phyloP scores from a whole-genome alignment of 1,140 invertebrate genomes.

The Laodelphax striatellus region DNA sequence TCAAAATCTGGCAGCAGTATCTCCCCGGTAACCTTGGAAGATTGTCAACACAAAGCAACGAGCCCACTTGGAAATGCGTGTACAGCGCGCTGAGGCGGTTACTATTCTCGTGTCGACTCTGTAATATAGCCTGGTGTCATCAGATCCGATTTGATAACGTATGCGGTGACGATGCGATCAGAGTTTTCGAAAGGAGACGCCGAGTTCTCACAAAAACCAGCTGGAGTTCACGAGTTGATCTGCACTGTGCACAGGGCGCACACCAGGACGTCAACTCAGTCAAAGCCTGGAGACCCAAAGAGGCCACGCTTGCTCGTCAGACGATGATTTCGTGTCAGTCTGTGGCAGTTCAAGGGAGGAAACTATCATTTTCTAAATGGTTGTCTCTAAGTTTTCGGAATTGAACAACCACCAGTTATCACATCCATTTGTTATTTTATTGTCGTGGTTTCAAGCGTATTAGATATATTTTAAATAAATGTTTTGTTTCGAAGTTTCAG shows the following conservation, averaged over 20 bases:
- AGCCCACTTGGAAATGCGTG: slow-evolving; percentile 84
- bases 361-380: background rate
- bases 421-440: no score
- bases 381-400: no score
- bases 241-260: slow-evolving; percentile 63
- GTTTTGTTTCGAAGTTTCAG: no score
- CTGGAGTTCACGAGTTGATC: slow-evolving; percentile 66
- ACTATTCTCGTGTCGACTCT: slow-evolving; percentile 77
- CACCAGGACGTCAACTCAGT: slow-evolving; percentile 87
- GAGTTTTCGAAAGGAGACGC: slow-evolving; percentile 51
- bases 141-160: slow-evolving; percentile 49
- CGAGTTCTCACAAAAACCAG: slow-evolving; percentile 53
- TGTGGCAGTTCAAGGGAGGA: slow-evolving; percentile 52
- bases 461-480: no score
- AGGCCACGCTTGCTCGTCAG: slow-evolving; percentile 65
- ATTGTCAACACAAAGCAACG: slow-evolving; percentile 61
- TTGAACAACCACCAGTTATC: background rate
- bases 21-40: slow-evolving; percentile 57
- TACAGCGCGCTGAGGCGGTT: slow-evolving; percentile 80
- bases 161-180: slow-evolving; percentile 46
- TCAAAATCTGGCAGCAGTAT: slow-evolving; percentile 89
- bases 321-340: slow-evolving; percentile 85
- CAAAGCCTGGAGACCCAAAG: slow-evolving; percentile 79
- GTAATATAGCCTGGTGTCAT: slow-evolving; percentile 86
- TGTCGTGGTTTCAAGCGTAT: no score